A percentile compares a stretch with the other conserved stretches of the same genome.
These are phyloP conservation scores for Chondrosia reniformis DNA, from an alignment of 37 sponge, comb jelly and placozoan genomes.

Conservation along the genomic window DNA sequence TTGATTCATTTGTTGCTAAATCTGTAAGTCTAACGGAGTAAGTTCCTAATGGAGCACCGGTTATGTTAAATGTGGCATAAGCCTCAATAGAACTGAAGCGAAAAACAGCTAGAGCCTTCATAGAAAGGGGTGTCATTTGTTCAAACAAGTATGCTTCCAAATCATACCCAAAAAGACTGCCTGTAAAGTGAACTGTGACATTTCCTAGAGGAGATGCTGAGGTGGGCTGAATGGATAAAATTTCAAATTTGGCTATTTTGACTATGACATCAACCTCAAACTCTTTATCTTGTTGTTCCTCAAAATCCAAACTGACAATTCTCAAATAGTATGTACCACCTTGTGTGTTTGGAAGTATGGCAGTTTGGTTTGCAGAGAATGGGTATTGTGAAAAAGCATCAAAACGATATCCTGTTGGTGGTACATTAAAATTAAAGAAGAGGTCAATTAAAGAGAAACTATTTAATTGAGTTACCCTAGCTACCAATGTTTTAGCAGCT, in stretches of 20 bases:
- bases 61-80: conserved; percentile 31
- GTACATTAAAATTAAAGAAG: conserved; percentile 2
- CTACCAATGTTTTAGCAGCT: conserved; percentile 15
- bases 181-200: conserved; percentile 16
- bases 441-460: background rate
- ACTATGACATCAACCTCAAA: conserved; percentile 13
- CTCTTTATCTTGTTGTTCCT: background rate
- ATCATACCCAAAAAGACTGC: conserved; percentile 21
- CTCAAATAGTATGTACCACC: conserved; percentile 21
- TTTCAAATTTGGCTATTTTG: conserved; percentile 34
- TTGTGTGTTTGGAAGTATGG: conserved; percentile 16
- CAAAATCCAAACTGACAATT: background rate
- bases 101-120: background rate
- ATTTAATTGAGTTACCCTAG: background rate
- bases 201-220: conserved; percentile 15
- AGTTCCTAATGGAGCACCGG: background rate
- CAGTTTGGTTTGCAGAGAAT: conserved; percentile 18
- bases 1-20: background rate
- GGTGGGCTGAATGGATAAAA: conserved; percentile 5
- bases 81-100: conserved; percentile 33
- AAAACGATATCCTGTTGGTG: conserved; percentile 26
- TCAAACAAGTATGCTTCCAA: background rate
- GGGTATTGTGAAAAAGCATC: conserved; percentile 20
- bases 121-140: background rate
- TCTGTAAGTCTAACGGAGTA: conserved; percentile 9